These are phyloP conservation scores for Chionis minor DNA, from an alignment of 2,113 vertebrate genomes.

Conservation along the genomic window DNA sequence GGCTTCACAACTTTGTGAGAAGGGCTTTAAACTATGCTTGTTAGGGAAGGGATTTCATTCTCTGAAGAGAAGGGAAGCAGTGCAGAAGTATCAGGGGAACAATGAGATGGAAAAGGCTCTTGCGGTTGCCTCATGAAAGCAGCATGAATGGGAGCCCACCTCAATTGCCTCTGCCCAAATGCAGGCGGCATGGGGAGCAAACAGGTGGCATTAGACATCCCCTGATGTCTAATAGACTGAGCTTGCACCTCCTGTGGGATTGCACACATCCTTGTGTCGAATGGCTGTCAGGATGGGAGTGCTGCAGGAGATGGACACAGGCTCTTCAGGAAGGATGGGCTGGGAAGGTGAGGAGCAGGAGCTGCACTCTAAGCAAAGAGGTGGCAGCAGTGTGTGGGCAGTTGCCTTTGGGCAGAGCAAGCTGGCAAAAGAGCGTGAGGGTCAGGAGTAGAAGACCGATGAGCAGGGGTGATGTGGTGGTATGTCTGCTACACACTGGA, in stretches of 20 bases:
- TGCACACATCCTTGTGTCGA: background rate
- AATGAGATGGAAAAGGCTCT: no score
- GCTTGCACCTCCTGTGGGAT: background rate
- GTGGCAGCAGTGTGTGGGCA: background rate
- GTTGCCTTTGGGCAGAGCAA: background rate
- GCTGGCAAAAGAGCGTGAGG: background rate
- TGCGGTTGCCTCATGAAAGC: no score
- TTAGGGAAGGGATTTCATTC: no score
- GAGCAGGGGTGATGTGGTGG: background rate
- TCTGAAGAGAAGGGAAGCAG: no score
- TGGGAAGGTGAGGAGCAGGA: background rate
- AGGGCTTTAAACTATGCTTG: no score
- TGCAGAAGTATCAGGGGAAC: no score
- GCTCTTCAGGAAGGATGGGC: background rate
- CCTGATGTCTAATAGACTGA: background rate
- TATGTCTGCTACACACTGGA: background rate
- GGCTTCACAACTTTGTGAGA: no score
- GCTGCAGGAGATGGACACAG: background rate
- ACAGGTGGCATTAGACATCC: background rate
- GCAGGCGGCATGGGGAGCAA: background rate
- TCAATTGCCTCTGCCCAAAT: background rate
- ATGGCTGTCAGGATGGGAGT: background rate
- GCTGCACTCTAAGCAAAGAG: background rate
- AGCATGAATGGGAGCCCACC: no score
- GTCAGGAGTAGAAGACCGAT: background rate